phyloP scores from a whole-genome alignment of 2,888 invertebrate genomes.

The Calameuta filiformis region DNA sequence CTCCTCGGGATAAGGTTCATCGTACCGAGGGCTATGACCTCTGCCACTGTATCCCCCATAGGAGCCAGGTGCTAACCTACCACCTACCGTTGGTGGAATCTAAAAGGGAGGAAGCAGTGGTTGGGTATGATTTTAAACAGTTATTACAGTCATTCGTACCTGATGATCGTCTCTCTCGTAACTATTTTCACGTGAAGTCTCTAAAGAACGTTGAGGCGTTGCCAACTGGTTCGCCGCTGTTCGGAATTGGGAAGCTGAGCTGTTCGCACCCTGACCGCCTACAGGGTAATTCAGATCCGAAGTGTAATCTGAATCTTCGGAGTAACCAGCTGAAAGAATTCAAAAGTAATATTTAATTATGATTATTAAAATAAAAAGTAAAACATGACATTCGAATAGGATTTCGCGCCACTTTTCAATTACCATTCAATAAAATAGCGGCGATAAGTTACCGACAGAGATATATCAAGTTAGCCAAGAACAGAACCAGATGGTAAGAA shows the following conservation, averaged over 20 bases:
- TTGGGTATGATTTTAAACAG: not conserved
- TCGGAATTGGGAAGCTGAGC: conserved; percentile 90
- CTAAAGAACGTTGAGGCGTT: conserved; percentile 82
- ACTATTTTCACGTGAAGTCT: conserved; percentile 84
- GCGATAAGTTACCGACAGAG: not conserved
- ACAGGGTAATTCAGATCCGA: conserved; percentile 95
- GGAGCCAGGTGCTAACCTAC: conserved; percentile 40
- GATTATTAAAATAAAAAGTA: not conserved
- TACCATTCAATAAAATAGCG: not conserved
- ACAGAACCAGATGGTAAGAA: not conserved
- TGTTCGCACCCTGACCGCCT: conserved; percentile 86
- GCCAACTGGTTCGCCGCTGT: conserved; percentile 82
- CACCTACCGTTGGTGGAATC: conserved; percentile 53
- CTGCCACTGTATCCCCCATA: conserved; percentile 65
- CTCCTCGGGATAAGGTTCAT: conserved; percentile 58
- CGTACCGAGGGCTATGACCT: conserved; percentile 63
- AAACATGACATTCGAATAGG: not conserved
- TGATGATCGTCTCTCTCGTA: conserved; percentile 84
- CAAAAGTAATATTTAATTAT: not conserved
- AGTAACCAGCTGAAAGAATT: conserved; percentile 84
- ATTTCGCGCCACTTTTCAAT: not conserved
- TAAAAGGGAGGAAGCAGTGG: conserved; percentile 21
- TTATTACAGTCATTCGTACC: conserved; percentile 33
- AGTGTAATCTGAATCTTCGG: conserved; percentile 97
- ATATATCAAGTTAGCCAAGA: not conserved